These are phyloP conservation scores for Drosophila cognata DNA, from an alignment of 2,888 invertebrate species.

Conservation along the genomic window DNA sequence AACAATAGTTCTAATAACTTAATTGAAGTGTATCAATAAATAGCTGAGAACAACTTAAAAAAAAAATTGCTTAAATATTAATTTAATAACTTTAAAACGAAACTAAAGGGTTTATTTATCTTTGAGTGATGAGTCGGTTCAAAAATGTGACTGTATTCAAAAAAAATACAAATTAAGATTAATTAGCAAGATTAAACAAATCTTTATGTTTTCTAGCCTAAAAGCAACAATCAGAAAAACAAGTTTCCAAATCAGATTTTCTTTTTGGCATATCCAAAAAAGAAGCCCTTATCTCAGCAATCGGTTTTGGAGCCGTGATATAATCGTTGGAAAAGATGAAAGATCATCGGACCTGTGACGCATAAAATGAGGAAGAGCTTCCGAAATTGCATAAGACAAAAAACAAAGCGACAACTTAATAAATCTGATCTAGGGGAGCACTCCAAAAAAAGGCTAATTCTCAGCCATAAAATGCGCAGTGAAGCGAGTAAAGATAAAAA, in stretches of 20 bases:
- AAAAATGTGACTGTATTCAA: background rate
- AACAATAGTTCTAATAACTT: conserved; percentile 20
- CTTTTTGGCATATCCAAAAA: background rate
- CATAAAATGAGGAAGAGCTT: conserved; percentile 8
- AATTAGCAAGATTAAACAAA: background rate
- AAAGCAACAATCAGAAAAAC: background rate
- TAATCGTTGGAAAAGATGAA: conserved; percentile 10
- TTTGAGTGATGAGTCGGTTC: background rate
- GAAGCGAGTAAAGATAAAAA: conserved; percentile 54
- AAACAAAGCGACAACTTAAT: conserved; percentile 40
- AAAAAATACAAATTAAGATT: background rate
- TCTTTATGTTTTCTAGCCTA: background rate
- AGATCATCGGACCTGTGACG: conserved; percentile 8
- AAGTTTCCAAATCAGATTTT: background rate
- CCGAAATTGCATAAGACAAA: conserved; percentile 12
- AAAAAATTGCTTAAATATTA: background rate
- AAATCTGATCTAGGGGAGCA: conserved; percentile 42
- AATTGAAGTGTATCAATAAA: conserved; percentile 5
- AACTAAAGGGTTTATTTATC: background rate
- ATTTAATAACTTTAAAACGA: background rate
- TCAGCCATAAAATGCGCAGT: conserved; percentile 73
- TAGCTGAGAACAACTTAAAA: background rate
- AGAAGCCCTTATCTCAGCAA: background rate
- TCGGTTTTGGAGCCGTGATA: conserved; percentile 3
- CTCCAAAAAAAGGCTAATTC: conserved; percentile 42